Base-by-base conservation (phyloP, 2,113 vertebrate species). In the Beaufortia kweichowensis region DNA sequence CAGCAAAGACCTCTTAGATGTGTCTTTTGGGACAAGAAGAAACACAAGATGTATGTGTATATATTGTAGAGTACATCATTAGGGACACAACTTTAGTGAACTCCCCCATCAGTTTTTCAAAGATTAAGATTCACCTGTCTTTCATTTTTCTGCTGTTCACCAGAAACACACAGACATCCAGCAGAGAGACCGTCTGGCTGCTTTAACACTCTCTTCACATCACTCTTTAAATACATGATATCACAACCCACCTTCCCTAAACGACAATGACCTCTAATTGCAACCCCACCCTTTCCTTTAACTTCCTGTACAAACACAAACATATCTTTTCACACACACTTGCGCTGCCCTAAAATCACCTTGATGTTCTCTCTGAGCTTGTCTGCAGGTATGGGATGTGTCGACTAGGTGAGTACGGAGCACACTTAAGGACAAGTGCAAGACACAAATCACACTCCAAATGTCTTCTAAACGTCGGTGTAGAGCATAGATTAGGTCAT, bases 391-490 rank as follows among this genome's bases (percentile, higher is more conserved):
- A 66, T 29, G 17, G 33, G 35, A 46, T 39, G 63, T 63, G 46
- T 63, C 17, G 46, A 65, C 21, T 33, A 46, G 29, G 56, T 50
- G 53, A 29, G 28, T 26, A 73, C 19, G 15, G 29, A 72, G 12
- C 55, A 82, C 39, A 82, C 61, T 86, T 72, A 84, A 76, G 83
- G 80, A 83, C 76, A 85, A 83, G 86, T 79, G 73, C 68, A 75
- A 78, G 82, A 77, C 76, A 71, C 61, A 84, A 88, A 85, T 84
- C 82, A 79, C 79, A 67, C 78, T 83, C 62, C 81, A 79, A 83
- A 79, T 78, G 76, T 81, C 80, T 85, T 79, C 67, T 83, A 88
- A 87, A 89, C 89, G 87, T 88, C 84, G 88, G 33, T 10, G 76
- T 66, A 21, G 75, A 60, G 26, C 7, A 15, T n/a, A 55, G 55